These are phyloP conservation scores for Elmis aenea DNA, from an alignment of 2,888 invertebrate genomes.

Conservation along the genomic window DNA sequence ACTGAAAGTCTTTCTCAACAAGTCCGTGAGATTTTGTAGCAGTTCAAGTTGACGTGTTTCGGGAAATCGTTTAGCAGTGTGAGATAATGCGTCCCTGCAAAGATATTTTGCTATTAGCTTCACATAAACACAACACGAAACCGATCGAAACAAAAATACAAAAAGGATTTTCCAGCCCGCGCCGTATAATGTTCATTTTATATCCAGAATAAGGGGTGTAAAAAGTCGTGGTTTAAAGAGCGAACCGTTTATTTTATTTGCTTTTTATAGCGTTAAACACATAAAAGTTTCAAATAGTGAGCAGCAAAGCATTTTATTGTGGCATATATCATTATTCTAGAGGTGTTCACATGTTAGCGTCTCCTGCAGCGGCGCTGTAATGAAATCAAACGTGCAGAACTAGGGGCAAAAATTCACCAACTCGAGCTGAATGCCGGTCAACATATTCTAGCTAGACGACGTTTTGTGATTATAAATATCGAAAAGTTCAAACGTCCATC, in stretches of 20 bases:
- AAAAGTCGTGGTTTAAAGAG: conserved; percentile 16
- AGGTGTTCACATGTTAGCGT: conserved; percentile 21
- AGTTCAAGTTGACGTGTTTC: conserved; percentile 67
- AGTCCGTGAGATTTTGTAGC: conserved; percentile 76
- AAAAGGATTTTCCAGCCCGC: too few relatives aligned
- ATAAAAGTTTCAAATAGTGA: conserved; percentile 16
- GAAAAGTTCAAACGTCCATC: conserved; percentile 9
- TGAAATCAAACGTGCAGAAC: conserved; percentile 23
- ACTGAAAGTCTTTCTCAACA: conserved; percentile 76
- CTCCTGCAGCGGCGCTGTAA: conserved; percentile 21
- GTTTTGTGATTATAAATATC: conserved; percentile 19
- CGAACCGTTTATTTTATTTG: conserved; percentile 16
- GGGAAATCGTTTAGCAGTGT: conserved; percentile 60
- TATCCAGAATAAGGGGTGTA: conserved; percentile 6
- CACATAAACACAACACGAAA: too few relatives aligned
- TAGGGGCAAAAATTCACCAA: conserved; percentile 12
- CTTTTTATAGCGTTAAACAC: conserved; percentile 15
- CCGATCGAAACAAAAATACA: too few relatives aligned
- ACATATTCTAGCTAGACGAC: conserved; percentile 19
- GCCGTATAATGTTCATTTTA: conserved; percentile 14
- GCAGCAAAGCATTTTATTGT: conserved; percentile 18
- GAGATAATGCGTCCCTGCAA: conserved; percentile 78
- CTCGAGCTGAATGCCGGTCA: conserved; percentile 19
- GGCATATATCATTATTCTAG: conserved; percentile 19
- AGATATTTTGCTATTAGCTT: too few relatives aligned